Base-by-base conservation (phyloP, 92 coral and sea anemone species). In the Paragorgia papillata region DNA sequence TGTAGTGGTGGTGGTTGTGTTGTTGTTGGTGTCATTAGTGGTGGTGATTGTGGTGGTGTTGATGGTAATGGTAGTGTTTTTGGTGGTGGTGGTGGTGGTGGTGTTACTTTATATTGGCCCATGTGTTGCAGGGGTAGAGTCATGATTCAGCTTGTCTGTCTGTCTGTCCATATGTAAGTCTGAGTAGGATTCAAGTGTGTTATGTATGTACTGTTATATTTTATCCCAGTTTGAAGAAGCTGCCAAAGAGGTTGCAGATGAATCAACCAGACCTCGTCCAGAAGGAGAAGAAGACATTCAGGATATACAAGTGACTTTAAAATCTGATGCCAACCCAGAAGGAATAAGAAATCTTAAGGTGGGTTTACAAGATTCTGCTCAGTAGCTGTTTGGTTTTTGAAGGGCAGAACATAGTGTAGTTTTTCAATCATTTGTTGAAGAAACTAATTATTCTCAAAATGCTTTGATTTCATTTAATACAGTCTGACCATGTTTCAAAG, bases 141-240 rank as follows among this genome's bases (percentile, higher is more conserved):
- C 43, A 37, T 37, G 43, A 37, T 5, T 37, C 43, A 37, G 12
- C 43, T 12, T 4, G 43, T 12, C 43, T 4, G 43, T 51, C 9
- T 19, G 6, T 3, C 17, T 17, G 58, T 51, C 26, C 58, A 51
- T 51, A 5, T n/a, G n/a, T n/a, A n/a, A n/a, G n/a, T n/a, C n/a
- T n/a, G n/a, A n/a, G n/a, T n/a, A n/a, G n/a, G n/a, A n/a, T n/a
- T n/a, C n/a, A n/a, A n/a, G n/a, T n/a, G n/a, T n/a, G n/a, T n/a
- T n/a, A n/a, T n/a, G n/a, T n/a, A n/a, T n/a, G n/a, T n/a, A n/a
- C n/a, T n/a, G n/a, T n/a, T n/a, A n/a, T n/a, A n/a, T n/a, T n/a
- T n/a, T n/a, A n/a, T n/a, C n/a, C 12, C 18, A 94, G 98, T 91
- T 94, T 87, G 98, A 94, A 69, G 96, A 87, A 77, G 98, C 97